Percentiles rank a stretch among this genome's conserved stretches.
Evolutionary conservation across 2,888 invertebrate genomes (phyloP).

Genomic region (Drosophila diplacantha): DNA sequence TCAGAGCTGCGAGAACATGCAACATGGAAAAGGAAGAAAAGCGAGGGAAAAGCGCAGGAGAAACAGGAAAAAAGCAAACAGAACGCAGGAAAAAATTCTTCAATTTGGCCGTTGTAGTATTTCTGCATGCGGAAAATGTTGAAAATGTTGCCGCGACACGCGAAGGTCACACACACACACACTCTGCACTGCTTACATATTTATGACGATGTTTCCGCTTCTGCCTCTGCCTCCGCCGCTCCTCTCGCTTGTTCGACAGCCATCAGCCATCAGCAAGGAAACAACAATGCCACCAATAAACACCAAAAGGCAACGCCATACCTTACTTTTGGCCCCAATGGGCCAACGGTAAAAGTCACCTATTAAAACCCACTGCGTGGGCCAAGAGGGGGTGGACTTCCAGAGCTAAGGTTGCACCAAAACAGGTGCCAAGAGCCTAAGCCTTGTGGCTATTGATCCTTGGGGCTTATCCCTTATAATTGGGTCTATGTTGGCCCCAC

Average conservation of each 20-base stretch:
- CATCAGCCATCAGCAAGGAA: slow-evolving; percentile 8
- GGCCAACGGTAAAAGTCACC: slow-evolving; percentile 14
- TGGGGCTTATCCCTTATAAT: too few relatives aligned
- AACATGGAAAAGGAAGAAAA: slow-evolving; percentile 6
- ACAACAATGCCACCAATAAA: slow-evolving; percentile 24
- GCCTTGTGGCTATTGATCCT: not conserved
- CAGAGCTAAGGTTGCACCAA: not conserved
- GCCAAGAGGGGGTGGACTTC: not conserved
- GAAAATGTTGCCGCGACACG: slow-evolving; percentile 42
- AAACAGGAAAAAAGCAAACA: slow-evolving; percentile 4
- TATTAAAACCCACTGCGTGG: not conserved
- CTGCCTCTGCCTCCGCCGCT: not conserved
- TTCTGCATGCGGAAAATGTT: slow-evolving; percentile 29
- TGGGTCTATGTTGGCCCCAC: not conserved
- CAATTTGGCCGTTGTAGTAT: slow-evolving; percentile 21
- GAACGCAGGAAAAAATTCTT: not conserved
- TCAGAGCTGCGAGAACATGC: slow-evolving; percentile 11
- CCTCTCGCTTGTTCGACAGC: slow-evolving; percentile 23
- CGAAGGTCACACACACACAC: slow-evolving; percentile 35
- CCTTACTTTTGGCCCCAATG: slow-evolving; percentile 24
- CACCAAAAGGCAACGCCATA: slow-evolving; percentile 19
- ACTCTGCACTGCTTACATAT: slow-evolving; percentile 20
- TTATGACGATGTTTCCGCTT: slow-evolving; percentile 30
- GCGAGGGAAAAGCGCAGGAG: not conserved
- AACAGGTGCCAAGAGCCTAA: slow-evolving; percentile 3